Evolutionary conservation across 2,113 vertebrate genomes (phyloP), one percentile per base, ranked within the genome.

Genomic region (Dermatemys mawii): DNA sequence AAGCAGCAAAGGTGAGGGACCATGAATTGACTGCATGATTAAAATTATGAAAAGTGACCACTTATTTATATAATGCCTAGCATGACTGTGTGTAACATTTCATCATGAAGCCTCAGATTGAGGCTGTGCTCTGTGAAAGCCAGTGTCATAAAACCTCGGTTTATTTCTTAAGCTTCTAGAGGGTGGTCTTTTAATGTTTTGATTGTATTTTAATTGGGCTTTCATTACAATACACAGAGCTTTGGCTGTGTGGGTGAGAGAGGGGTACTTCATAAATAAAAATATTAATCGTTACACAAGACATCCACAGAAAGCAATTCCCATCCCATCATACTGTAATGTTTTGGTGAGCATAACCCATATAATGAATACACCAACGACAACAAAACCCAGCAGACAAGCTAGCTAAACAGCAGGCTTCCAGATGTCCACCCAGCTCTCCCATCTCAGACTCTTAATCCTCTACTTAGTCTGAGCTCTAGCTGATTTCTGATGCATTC

Each of bases 401-500:
- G 92, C 93, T 70, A 4, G 90, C 93, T 76, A 6, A 95, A 88
- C 95, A 92, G 94, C 95, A 96, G 97, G 96, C 95, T 96, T 90
- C 95, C 97, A 97, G 96, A 97, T 96, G 96, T 97, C 95, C 95
- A 60, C 81, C 78, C 78, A 1, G 24, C 86, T 92, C 92, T 5
- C 89, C 93, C 93, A 93, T 94, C 96, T 93, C 92, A 97, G 95
- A 97, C 96, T 96, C 93, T 88, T 97, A 96, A 97, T 97, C 97
- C 94, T 93, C 94, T 81, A 95, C 95, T 96, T 97, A 95, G 94
- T 97, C 95, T 92, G 91, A 96, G 95, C 89, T 95, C 86, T 87
- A 89, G 93, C 83, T 96, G 95, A 95, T 97, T 97, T 95, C 95
- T 95, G 96, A 97, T 97, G 95, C 96, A n/a, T 96, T 97, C 95